These are phyloP conservation scores for Abrostola triplasia DNA, from an alignment of 2,888 invertebrate genomes.

Conservation along the genomic window DNA sequence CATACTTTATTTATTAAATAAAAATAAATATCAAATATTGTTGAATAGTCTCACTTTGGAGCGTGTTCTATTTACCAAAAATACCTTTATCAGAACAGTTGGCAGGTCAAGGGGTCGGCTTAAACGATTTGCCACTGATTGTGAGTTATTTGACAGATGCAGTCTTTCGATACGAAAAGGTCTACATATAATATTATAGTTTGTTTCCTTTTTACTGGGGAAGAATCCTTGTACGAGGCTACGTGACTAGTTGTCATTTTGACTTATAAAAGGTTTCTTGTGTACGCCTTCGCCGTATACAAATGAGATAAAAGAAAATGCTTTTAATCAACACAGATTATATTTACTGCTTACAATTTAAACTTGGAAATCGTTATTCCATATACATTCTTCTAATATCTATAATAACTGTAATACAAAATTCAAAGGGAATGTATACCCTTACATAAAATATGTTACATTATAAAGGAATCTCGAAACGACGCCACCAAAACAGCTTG, in stretches of 20 bases:
- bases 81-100: conserved; percentile 10
- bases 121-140: conserved; percentile 18
- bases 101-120: conserved; percentile 13
- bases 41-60: not conserved
- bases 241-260: conserved; percentile 9
- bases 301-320: conserved; percentile 1
- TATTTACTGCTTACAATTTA: not conserved
- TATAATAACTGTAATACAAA: not conserved
- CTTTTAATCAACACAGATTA: not conserved
- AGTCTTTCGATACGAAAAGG: conserved; percentile 16
- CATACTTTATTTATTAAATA: not conserved
- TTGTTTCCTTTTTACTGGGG: conserved; percentile 9
- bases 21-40: not conserved
- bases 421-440: not conserved
- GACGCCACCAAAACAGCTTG: not conserved
- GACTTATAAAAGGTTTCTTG: conserved; percentile 1
- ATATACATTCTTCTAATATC: too few relatives aligned
- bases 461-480: not conserved
- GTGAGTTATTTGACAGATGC: conserved; percentile 37
- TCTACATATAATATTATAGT: conserved; percentile 15
- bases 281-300: not conserved
- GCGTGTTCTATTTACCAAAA: not conserved
- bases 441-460: not conserved
- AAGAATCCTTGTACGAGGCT: conserved; percentile 2
- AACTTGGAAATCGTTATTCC: too few relatives aligned